Base-by-base conservation (phyloP, 2,113 vertebrate genomes). In the Rhea americana region DNA sequence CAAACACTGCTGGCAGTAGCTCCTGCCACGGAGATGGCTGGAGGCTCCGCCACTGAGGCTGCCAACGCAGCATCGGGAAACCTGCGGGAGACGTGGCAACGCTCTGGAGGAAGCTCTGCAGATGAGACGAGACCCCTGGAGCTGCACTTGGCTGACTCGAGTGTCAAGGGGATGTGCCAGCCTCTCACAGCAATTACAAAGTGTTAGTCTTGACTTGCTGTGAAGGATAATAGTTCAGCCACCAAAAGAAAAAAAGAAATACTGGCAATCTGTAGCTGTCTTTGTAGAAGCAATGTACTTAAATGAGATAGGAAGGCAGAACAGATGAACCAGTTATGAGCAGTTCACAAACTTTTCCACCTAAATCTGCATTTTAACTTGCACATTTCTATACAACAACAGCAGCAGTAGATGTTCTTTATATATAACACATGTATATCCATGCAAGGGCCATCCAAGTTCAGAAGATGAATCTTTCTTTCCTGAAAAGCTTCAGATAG, bases 161-260 rank as follows among this genome's bases (percentile, higher is more conserved):
- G 66, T 61, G 51, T 45, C 22, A 14, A 43, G 74, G 51, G 73
- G 55, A 77, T 13, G 85, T 56, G 82, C 74, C 74, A 93, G 72
- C 68, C 50, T 86, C 87, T 89, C 95, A 47, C 51, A 90, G 94
- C 88, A 93, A 91, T 96, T 96, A 91, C 75, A 73, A 58, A 76
- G 67, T 72, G 74, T 87, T 73, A 85, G 87, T 26, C 62, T 74
- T 83, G 59, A 70, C 85, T 83, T 62, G 53, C 91, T 96, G 95
- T 1, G 41, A 94, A 89, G 56, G 74, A 50, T 65, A 94, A 87
- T 25, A 85, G 71, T n/a, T 82, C 51, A 78, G 77, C 21, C 71
- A 78, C 59, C 39, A 76, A 58, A 48, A 62, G 13, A 30, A 50
- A 86, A 30, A 53, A 86, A 62, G 63, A 85, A 76, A 30, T 9